These are phyloP conservation scores for Illadopsis cleaveri DNA, from an alignment of 2,113 vertebrate genomes.

Conservation along the genomic window DNA sequence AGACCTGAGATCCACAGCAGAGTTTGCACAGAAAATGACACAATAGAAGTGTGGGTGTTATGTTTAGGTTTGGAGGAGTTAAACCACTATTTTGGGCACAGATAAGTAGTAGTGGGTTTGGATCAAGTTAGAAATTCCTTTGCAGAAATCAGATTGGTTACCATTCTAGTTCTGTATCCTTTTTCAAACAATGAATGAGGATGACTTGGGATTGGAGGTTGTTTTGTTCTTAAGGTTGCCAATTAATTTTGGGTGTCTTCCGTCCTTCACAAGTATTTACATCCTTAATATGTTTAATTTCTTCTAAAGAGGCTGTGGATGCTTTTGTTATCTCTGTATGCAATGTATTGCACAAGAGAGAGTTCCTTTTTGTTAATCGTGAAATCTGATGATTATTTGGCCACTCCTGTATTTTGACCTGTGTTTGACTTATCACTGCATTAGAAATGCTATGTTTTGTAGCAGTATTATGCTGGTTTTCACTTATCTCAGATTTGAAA, in stretches of 20 bases:
- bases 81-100: not conserved
- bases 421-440: not conserved
- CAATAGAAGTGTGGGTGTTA: accelerated
- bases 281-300: not conserved
- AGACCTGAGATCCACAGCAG: not conserved
- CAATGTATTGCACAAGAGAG: not conserved
- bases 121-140: not conserved
- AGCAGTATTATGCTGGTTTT: not conserved
- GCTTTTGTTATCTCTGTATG: not conserved
- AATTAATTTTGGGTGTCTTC: not conserved
- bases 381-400: not conserved
- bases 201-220: not conserved
- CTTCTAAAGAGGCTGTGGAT: not conserved
- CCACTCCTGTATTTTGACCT: not conserved
- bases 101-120: not conserved
- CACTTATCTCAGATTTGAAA: not conserved
- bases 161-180: not conserved
- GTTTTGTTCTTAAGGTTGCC: not conserved
- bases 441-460: not conserved
- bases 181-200: not conserved
- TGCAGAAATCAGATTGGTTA: not conserved
- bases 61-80: not conserved
- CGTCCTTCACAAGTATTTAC: not conserved
- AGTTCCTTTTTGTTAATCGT: not conserved
- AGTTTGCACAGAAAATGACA: not conserved